phyloP scores from a whole-genome alignment of 1,140 invertebrate genomes.

The Ostrea edulis region DNA sequence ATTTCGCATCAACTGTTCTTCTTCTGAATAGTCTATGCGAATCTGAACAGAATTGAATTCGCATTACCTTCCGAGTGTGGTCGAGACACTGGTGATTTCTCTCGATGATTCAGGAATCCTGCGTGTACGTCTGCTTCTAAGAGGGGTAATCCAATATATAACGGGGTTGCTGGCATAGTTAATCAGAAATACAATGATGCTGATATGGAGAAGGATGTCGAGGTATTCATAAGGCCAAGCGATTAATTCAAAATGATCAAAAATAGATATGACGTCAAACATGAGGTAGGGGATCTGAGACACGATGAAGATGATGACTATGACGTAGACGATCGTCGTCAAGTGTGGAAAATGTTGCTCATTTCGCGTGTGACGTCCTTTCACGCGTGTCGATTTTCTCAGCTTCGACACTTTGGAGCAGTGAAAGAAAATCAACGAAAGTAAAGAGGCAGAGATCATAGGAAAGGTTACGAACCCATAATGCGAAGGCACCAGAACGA shows the following conservation, averaged over 20 bases:
- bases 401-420: background rate
- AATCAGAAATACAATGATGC: conserved; percentile 5
- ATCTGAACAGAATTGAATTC: no score
- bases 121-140: background rate
- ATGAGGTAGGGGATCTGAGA: conserved; percentile 17
- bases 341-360: background rate
- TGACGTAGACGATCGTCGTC: conserved; percentile 22
- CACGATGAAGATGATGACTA: background rate
- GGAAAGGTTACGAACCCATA: background rate
- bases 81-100: background rate
- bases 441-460: background rate
- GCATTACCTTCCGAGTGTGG: no score
- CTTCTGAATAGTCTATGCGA: no score
- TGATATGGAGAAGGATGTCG: conserved; percentile 7
- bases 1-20: no score
- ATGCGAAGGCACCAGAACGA: background rate
- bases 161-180: conserved; percentile 2
- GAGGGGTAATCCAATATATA: background rate
- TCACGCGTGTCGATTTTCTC: background rate
- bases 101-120: background rate
- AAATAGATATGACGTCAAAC: background rate
- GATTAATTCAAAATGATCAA: background rate
- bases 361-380: background rate
- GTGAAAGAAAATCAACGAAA: background rate
- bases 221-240: background rate